Base-by-base conservation (phyloP, 2,113 vertebrate species). In the Crocuta crocuta region DNA sequence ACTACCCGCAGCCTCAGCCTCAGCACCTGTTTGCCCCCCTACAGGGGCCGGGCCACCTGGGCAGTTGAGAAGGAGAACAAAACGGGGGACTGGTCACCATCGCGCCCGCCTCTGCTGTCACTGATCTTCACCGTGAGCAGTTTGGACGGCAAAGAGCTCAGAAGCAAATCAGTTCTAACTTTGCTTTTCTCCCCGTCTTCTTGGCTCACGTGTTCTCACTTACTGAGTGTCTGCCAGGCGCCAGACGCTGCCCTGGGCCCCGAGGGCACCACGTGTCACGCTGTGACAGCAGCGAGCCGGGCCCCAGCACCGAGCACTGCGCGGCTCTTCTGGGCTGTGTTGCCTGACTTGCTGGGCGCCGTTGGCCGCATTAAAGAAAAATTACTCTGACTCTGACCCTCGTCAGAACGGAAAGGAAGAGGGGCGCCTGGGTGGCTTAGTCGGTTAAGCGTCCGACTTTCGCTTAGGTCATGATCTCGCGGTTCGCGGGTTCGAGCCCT, bases 71-170 rank as follows among this genome's bases (percentile, higher is more conserved):
- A n/a, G 7, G 17, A 0, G 33, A 58, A 81, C 79, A 8, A 12
- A 21, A 17, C 48, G 31, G 73, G 8, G 55, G 55, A 3, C 50
- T 50, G 11, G 13, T 13, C 50, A 10, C 50, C 12, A 12, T 3
- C 50, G 48, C 50, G 39, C 39, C 39, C 39, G 39, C 11, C 50
- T 13, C 53, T 4, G n/a, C 80, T 61, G 19, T 61, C 23, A 26
- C 13, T 31, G 13, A 0, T 5, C 1, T 2, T 24, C 2, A 4
- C 26, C 0, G 80, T 39, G 8, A 9, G 50, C n/a, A 2, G 9
- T 26, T 8, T 61, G 80, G 80, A 16, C 2, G 3, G n/a, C 23
- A 26, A 13, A 6, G 79, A 81, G 6, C 21, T 53, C 21, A 12
- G 15, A 35, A 58, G 31, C 50, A 24, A 10, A 50, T 58, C 15